Conservation (phyloP, 1,140 invertebrate genomes). For the Stegodyphus dumicola region DNA sequence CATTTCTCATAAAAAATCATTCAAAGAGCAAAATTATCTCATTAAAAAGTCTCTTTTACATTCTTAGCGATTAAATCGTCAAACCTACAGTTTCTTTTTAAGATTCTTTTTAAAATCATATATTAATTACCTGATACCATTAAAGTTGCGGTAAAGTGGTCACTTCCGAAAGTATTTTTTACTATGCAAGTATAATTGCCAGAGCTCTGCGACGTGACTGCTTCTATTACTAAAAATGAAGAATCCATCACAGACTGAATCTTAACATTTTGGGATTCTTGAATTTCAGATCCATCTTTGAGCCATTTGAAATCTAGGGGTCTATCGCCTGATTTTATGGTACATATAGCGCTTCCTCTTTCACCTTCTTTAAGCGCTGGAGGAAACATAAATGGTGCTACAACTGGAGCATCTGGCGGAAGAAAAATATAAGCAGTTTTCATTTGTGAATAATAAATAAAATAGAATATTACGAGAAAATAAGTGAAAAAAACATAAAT, state of each 20-base stretch:
- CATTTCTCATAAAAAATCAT: too few species aligned
- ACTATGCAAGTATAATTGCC: slow-evolving; percentile 90
- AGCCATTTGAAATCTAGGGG: slow-evolving; percentile 28
- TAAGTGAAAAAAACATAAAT: too few species aligned
- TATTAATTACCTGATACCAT: slow-evolving; percentile 80
- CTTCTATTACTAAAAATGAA: slow-evolving; percentile 79
- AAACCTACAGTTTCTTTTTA: too few species aligned
- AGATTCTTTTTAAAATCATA: not conserved
- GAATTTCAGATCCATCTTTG: slow-evolving; percentile 14
- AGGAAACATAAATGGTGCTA: slow-evolving; percentile 25
- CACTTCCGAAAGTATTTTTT: slow-evolving; percentile 91
- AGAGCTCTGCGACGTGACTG: slow-evolving; percentile 78
- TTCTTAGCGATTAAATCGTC: too few species aligned
- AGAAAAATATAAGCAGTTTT: too few species aligned
- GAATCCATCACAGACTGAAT: slow-evolving; percentile 59
- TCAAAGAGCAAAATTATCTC: too few species aligned
- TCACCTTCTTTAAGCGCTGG: slow-evolving; percentile 27
- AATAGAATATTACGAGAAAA: too few species aligned
- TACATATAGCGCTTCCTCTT: slow-evolving; percentile 29
- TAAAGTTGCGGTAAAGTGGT: slow-evolving; percentile 89
- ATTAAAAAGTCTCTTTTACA: too few species aligned
- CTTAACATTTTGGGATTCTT: slow-evolving; percentile 16
- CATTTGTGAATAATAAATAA: too few species aligned
- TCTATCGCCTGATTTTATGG: slow-evolving; percentile 21
- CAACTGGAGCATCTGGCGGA: slow-evolving; percentile 3